These are phyloP conservation scores for Podarcis cretensis DNA, from an alignment of 2,113 vertebrate species.

Conservation along the genomic window DNA sequence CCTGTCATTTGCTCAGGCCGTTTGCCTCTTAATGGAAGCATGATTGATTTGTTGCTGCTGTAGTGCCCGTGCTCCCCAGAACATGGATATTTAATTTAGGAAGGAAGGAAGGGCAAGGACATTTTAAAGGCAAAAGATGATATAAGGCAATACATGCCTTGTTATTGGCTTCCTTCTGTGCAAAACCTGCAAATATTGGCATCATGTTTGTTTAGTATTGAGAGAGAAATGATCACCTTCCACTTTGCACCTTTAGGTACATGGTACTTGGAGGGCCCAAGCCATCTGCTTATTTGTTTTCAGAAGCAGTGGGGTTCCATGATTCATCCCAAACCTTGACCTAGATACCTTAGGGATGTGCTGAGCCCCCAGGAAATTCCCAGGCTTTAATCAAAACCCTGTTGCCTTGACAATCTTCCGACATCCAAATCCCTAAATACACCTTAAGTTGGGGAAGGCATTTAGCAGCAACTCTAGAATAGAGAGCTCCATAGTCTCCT, in stretches of 20 bases:
- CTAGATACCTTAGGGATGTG: neutral
- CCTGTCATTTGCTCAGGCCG: neutral
- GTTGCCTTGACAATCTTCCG: neutral
- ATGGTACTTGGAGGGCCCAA: neutral
- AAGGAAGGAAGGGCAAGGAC: neutral
- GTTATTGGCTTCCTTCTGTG: neutral
- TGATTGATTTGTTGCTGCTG: neutral
- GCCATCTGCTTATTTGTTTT: neutral
- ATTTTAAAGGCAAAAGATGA: neutral
- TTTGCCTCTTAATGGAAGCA: no score
- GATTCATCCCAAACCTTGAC: no score
- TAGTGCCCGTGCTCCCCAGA: neutral
- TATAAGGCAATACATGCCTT: no score
- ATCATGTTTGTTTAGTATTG: no score
- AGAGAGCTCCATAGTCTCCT: neutral
- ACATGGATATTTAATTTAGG: neutral
- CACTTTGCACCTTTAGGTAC: neutral
- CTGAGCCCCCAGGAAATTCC: neutral
- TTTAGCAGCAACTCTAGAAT: neutral
- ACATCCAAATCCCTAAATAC: neutral
- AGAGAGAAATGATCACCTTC: neutral
- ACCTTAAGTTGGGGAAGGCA: no score
- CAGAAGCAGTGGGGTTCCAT: no score
- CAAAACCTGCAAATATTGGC: neutral
- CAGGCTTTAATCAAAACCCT: neutral